Evolutionary conservation across 2,797 vertebrate species (phyloP).

Genomic region (Cottoperca gobio): DNA sequence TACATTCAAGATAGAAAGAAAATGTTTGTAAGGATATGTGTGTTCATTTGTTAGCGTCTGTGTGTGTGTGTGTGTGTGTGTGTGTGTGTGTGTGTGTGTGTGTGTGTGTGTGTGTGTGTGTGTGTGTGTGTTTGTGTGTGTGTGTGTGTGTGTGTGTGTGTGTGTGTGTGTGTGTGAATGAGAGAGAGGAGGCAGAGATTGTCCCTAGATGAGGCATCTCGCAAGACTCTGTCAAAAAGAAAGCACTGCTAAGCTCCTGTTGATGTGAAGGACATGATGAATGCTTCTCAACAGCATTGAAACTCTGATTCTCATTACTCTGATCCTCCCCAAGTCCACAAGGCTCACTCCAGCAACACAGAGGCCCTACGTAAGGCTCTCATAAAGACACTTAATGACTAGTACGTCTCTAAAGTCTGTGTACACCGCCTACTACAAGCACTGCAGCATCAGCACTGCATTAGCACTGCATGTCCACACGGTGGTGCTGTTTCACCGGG

Average conservation of each 20-base stretch:
- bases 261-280: conserved; percentile 81
- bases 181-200: conserved; percentile 36
- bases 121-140: conserved; percentile 7
- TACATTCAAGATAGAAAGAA: conserved; percentile 58
- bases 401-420: conserved; percentile 74
- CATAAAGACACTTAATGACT: conserved; percentile 72
- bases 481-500: conserved; percentile 68
- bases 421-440: conserved; percentile 65
- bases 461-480: conserved; percentile 76
- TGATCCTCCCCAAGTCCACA: conserved; percentile 68
- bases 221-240: conserved; percentile 73
- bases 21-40: conserved; percentile 27
- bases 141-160: not conserved
- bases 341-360: conserved; percentile 63
- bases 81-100: not conserved
- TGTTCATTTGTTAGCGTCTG: conserved; percentile 24
- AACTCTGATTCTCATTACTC: conserved; percentile 75
- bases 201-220: conserved; percentile 58
- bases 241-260: conserved; percentile 82
- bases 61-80: conserved; percentile 11
- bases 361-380: conserved; percentile 58
- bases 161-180: not conserved
- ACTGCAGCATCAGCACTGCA: conserved; percentile 73
- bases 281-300: conserved; percentile 76
- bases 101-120: conserved; percentile 11